phyloP scores from a whole-genome alignment of 30 jellyfish, hydroid and myxozoan species.

The Pelagia noctiluca region DNA sequence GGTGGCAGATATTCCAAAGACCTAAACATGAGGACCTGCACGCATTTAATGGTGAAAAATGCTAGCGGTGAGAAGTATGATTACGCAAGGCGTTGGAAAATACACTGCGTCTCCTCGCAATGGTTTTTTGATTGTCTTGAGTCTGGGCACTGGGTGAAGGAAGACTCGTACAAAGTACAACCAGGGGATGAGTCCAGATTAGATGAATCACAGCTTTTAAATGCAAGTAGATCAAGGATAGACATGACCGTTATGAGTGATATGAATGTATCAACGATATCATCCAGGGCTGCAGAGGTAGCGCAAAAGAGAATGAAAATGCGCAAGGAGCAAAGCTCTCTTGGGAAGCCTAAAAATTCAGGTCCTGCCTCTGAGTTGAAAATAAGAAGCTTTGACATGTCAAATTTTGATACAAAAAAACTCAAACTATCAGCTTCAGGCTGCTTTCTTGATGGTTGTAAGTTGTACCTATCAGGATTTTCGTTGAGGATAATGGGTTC shows the following conservation, averaged over 20 bases:
- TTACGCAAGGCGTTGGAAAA: slow-evolving; percentile 95
- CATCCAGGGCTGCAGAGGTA: slow-evolving; percentile 88
- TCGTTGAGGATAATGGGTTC: slow-evolving; percentile 50
- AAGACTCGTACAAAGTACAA: slow-evolving; percentile 59
- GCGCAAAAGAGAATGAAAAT: slow-evolving; percentile 67
- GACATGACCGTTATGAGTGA: slow-evolving; percentile 54
- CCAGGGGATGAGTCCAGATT: slow-evolving; percentile 71
- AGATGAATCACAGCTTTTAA: slow-evolving; percentile 38
- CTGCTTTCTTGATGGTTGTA: slow-evolving; percentile 84
- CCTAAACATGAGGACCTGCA: slow-evolving; percentile 93
- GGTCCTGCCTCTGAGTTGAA: not conserved
- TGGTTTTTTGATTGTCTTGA: slow-evolving; percentile 94
- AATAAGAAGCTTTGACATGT: slow-evolving; percentile 37
- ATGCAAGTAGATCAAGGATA: slow-evolving; percentile 17
- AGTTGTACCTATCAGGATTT: slow-evolving; percentile 65
- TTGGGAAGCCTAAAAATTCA: not conserved
- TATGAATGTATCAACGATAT: not conserved
- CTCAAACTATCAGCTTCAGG: not conserved
- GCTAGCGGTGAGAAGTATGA: slow-evolving; percentile 89
- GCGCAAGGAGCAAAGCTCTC: not conserved
- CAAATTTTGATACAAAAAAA: not conserved
- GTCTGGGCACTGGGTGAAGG: slow-evolving; percentile 90
- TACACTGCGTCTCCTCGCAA: slow-evolving; percentile 85
- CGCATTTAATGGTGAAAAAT: slow-evolving; percentile 82
- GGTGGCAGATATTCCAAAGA: slow-evolving; percentile 96